These are phyloP conservation scores for Scaeva pyrastri DNA, from an alignment of 2,888 invertebrate species.

Conservation along the genomic window DNA sequence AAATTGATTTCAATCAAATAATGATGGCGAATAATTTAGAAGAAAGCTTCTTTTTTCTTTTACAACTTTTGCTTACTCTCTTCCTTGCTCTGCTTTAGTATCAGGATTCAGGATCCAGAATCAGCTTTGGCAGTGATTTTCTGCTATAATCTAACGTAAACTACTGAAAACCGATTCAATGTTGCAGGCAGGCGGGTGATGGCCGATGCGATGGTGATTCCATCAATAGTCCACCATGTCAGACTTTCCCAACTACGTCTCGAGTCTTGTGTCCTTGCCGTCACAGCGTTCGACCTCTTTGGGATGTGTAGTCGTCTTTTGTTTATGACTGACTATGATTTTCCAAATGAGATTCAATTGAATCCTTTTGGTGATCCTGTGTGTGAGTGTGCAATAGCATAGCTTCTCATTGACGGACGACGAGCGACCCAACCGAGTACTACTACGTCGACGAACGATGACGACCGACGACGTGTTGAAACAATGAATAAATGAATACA, in stretches of 20 bases:
- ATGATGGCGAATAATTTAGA: constrained; percentile 75
- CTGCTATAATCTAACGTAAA: constrained; percentile 49
- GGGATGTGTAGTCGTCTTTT: constrained; percentile 53
- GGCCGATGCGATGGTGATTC: not conserved
- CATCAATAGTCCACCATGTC: constrained; percentile 7
- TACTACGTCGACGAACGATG: not conserved
- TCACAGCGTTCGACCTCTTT: constrained; percentile 25
- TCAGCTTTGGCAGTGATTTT: constrained; percentile 46
- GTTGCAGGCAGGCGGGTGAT: constrained; percentile 32
- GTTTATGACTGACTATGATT: constrained; percentile 74
- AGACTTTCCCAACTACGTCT: not conserved
- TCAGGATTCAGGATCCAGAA: too few species aligned
- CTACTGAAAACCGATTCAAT: constrained; percentile 54
- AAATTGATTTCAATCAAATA: constrained; percentile 76
- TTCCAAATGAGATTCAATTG: constrained; percentile 72
- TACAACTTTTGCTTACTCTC: not conserved
- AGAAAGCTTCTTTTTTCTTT: constrained; percentile 56
- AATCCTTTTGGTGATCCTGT: constrained; percentile 59
- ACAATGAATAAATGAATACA: constrained; percentile 74
- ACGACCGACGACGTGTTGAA: constrained; percentile 62
- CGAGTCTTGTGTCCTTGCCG: not conserved
- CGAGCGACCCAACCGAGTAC: not conserved
- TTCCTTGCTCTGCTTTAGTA: not conserved
- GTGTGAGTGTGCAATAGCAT: not conserved
- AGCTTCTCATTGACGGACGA: constrained; percentile 8